These are phyloP conservation scores for Drosophila nikananu DNA, from an alignment of 1,140 invertebrate genomes.

Conservation along the genomic window DNA sequence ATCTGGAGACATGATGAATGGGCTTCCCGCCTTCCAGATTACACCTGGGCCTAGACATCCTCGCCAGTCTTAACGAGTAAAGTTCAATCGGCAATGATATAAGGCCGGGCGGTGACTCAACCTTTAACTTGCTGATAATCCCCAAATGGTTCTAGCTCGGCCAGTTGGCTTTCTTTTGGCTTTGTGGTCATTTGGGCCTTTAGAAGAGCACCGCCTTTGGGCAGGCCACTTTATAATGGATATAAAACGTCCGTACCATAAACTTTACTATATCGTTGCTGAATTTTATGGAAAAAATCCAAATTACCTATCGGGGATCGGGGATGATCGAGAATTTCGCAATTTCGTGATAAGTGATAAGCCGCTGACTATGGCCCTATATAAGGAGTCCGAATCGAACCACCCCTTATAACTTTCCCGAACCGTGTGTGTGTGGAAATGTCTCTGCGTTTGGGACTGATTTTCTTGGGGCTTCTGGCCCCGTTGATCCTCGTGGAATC, in stretches of 20 bases:
- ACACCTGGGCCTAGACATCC: slow-evolving; percentile 20
- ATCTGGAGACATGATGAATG: slow-evolving; percentile 18
- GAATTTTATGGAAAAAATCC: slow-evolving; percentile 52
- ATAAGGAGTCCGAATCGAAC: slow-evolving; percentile 28
- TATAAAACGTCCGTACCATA: slow-evolving; percentile 42
- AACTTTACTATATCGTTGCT: slow-evolving; percentile 43
- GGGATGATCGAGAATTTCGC: slow-evolving; percentile 42
- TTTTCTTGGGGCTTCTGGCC: slow-evolving; percentile 43
- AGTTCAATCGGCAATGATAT: slow-evolving; percentile 24
- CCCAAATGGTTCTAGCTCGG: not conserved
- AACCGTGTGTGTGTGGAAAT: slow-evolving; percentile 26
- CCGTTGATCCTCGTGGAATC: slow-evolving; percentile 20
- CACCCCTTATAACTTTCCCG: not conserved
- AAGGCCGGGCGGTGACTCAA: slow-evolving; percentile 21
- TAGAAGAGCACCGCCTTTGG: slow-evolving; percentile 37
- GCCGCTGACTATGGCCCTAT: slow-evolving; percentile 15
- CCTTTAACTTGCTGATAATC: slow-evolving; percentile 27
- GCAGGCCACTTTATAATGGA: slow-evolving; percentile 46
- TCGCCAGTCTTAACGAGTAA: slow-evolving; percentile 14
- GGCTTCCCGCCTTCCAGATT: slow-evolving; percentile 23
- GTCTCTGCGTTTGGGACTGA: slow-evolving; percentile 46
- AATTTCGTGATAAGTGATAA: slow-evolving; percentile 34
- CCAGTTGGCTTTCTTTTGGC: slow-evolving; percentile 13
- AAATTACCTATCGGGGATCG: slow-evolving; percentile 40
- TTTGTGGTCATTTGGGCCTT: slow-evolving; percentile 20